Conservation (phyloP, 2,888 invertebrate species). For the Leistus spinibarbis region DNA sequence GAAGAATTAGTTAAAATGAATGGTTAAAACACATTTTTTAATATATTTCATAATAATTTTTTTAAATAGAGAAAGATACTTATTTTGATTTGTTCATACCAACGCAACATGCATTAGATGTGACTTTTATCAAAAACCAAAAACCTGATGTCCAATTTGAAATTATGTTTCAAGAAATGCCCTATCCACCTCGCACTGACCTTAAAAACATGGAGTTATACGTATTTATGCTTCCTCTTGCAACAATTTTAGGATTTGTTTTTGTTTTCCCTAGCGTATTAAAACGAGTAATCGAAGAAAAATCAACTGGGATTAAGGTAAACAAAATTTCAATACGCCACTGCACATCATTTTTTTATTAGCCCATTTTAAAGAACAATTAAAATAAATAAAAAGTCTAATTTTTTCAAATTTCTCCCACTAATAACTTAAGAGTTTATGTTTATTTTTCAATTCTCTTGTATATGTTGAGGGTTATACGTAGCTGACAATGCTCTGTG, state of each 20-base stretch:
- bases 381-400: too few relatives aligned
- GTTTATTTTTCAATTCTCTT: too few relatives aligned
- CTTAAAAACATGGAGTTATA: slow-evolving; percentile 50
- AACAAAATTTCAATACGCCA: too few relatives aligned
- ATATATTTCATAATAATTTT: too few relatives aligned
- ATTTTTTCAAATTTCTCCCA: too few relatives aligned
- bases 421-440: too few relatives aligned
- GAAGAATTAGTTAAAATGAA: too few relatives aligned
- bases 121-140: slow-evolving; percentile 59
- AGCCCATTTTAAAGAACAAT: too few relatives aligned
- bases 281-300: slow-evolving; percentile 65
- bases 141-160: slow-evolving; percentile 37
- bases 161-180: slow-evolving; percentile 62
- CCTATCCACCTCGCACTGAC: slow-evolving; percentile 58
- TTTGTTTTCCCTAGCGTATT: slow-evolving; percentile 62
- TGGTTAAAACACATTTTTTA: too few relatives aligned
- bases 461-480: not conserved
- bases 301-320: slow-evolving; percentile 65
- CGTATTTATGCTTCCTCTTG: slow-evolving; percentile 54
- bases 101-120: slow-evolving; percentile 67
- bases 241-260: slow-evolving; percentile 58
- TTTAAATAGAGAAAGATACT: slow-evolving; percentile 56
- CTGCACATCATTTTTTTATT: too few relatives aligned
- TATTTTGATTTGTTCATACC: slow-evolving; percentile 61
- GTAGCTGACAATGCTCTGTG: not conserved